These are phyloP conservation scores for Myotis yumanensis DNA, from an alignment of 2,113 vertebrate genomes.

Conservation along the genomic window DNA sequence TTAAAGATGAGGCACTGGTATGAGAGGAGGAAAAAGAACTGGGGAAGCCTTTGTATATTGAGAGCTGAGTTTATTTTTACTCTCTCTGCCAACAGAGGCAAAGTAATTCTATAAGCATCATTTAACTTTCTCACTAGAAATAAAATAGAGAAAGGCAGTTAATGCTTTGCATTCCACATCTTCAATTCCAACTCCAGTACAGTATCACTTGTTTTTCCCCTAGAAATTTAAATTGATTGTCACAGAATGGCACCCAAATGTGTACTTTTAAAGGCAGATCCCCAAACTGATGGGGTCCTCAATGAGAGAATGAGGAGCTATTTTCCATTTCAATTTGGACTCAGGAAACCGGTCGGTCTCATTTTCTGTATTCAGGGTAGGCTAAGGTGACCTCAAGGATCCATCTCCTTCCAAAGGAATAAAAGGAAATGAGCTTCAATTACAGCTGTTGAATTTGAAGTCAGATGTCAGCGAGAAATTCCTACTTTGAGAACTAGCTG, in stretches of 20 bases:
- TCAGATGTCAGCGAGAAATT: constrained; percentile 54
- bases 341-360: constrained; percentile 34
- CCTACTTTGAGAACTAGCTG: constrained; percentile 57
- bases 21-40: constrained; percentile 30
- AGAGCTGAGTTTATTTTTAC: constrained; percentile 57
- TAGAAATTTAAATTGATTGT: constrained; percentile 70
- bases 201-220: constrained; percentile 49
- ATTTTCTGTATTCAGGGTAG: constrained; percentile 12
- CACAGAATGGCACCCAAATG: constrained; percentile 68
- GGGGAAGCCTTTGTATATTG: not conserved
- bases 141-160: constrained; percentile 67
- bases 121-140: constrained; percentile 69
- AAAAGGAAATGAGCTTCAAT: constrained; percentile 50
- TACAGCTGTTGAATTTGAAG: constrained; percentile 34
- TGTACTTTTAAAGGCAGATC: constrained; percentile 63
- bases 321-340: constrained; percentile 62
- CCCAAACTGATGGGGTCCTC: constrained; percentile 49
- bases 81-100: not conserved
- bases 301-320: constrained; percentile 19
- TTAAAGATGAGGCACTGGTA: constrained; percentile 5
- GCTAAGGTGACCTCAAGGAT: constrained; percentile 39
- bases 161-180: constrained; percentile 53
- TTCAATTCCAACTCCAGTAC: constrained; percentile 43
- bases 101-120: constrained; percentile 68
- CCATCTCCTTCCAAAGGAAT: constrained; percentile 34